Base-by-base conservation (phyloP, 2,797 vertebrate genomes). In the Propithecus deckenii region DNA sequence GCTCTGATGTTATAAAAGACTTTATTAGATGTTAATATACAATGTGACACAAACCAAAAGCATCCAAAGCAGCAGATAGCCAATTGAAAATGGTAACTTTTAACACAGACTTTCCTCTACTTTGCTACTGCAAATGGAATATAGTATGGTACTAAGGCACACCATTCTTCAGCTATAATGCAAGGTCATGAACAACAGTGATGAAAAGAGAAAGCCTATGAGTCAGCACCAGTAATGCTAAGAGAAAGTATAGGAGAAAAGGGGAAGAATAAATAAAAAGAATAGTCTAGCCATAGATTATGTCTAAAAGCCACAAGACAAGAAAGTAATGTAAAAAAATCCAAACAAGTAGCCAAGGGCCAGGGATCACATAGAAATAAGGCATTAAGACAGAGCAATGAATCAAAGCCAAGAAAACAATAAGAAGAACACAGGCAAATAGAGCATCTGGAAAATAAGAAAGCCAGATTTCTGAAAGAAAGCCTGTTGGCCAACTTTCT, bases 281-380 rank as follows among this genome's bases (percentile, higher is more conserved):
- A 71, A 72, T 59, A 93, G 32, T 43, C 7, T 7, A 80, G 15
- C 25, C 9, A 87, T 48, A 92, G 25, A 76, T 89, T 65, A 59
- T 76, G 18, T 76, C n/a, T 85, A 63, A 96, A 90, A 90, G 13
- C 52, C 71, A 89, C 46, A 92, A 95, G 71, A 75, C 32, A 84
- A 83, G 67, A 91, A 80, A 80, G 13, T 43, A 41, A 94, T 80
- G 12, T 35, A 79, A 78, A 72, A 96, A 81, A 75, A 88, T 78
- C 25, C 38, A 92, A 91, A 48, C 43, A 79, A 84, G 57, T 35
- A 93, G 14, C 25, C 71, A 85, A 92, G 18, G 71, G 8, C 3
- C 11, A 78, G 30, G 43, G 55, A 75, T 96, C 55, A 97, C 43
- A 69, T 4, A 86, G 59, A 95, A 94, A 32, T 22, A 88, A 93